phyloP scores from a whole-genome alignment of 1,140 invertebrate species.

The Drosophila repleta region DNA sequence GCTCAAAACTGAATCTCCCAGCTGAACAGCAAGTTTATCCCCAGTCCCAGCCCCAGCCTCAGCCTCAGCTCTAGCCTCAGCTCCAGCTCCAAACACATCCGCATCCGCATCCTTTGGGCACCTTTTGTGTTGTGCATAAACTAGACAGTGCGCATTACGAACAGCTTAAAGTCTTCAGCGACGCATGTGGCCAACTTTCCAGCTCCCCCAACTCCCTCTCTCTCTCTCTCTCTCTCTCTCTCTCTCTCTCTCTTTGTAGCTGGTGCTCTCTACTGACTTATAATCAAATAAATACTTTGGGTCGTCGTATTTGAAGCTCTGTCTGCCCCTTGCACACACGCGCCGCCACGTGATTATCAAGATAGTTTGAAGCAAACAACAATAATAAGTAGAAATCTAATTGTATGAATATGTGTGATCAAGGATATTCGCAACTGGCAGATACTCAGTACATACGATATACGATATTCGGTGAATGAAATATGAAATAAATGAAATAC shows the following conservation, averaged over 20 bases:
- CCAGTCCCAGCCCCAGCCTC: constrained; percentile 1
- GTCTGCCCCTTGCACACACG: constrained; percentile 1
- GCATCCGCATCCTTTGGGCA: constrained; percentile 49
- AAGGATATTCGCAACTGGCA: constrained; percentile 2
- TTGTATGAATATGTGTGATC: constrained; percentile 1
- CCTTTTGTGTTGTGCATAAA: constrained; percentile 69
- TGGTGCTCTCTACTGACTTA: constrained; percentile 33
- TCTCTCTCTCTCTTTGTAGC: background rate
- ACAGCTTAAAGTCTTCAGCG: constrained; percentile 76
- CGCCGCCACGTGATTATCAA: constrained; percentile 64
- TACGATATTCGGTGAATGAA: too few relatives aligned
- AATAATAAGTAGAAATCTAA: constrained; percentile 15
- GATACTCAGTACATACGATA: background rate
- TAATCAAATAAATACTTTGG: constrained; percentile 71
- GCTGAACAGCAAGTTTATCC: constrained; percentile 3
- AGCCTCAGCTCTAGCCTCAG: constrained; percentile 12
- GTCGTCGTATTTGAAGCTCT: background rate
- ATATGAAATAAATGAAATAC: too few relatives aligned
- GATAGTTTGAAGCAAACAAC: constrained; percentile 32
- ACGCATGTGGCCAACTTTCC: constrained; percentile 45
- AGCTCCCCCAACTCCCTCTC: background rate
- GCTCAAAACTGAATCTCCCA: constrained; percentile 12
- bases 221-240: background rate
- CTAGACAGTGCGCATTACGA: constrained; percentile 68
- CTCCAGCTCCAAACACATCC: constrained; percentile 32